These are phyloP conservation scores for Sericinus montela DNA, from an alignment of 2,888 invertebrate species.

Conservation along the genomic window DNA sequence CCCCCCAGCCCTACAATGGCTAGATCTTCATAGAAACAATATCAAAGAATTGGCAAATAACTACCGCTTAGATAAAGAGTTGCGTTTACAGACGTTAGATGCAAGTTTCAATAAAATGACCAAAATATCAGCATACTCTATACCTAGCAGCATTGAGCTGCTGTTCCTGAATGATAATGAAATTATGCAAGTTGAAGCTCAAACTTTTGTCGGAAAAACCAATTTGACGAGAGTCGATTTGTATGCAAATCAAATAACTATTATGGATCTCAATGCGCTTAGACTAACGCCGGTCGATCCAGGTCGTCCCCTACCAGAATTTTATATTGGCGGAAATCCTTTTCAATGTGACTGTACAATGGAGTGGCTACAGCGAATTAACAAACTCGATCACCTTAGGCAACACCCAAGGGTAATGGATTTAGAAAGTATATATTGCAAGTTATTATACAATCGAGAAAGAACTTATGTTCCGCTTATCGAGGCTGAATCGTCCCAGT, in stretches of 20 bases:
- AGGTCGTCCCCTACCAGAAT: constrained; percentile 88
- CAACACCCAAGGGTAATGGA: constrained; percentile 96
- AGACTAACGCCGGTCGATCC: constrained; percentile 89
- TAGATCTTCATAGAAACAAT: constrained; percentile 93
- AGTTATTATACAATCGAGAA: constrained; percentile 90
- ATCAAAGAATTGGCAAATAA: constrained; percentile 88
- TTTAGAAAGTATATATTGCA: constrained; percentile 93
- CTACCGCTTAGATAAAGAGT: constrained; percentile 83
- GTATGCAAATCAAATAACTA: constrained; percentile 94
- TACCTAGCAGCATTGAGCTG: constrained; percentile 91
- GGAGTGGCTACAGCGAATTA: constrained; percentile 96
- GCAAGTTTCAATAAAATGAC: constrained; percentile 94
- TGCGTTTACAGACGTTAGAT: constrained; percentile 90
- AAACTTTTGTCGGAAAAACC: constrained; percentile 92
- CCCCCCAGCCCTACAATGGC: constrained; percentile 90
- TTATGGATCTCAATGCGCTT: constrained; percentile 93
- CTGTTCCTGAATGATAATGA: constrained; percentile 94
- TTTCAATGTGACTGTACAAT: constrained; percentile 97
- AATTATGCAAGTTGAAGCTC: constrained; percentile 90
- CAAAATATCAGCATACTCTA: constrained; percentile 85
- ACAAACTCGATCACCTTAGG: constrained; percentile 88
- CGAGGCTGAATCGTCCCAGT: constrained; percentile 92
- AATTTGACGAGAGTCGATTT: constrained; percentile 95
- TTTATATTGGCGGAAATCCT: constrained; percentile 96
- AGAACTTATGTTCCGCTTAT: constrained; percentile 91